Base-by-base conservation (phyloP, 2,888 invertebrate species). In the Lasius platythorax region DNA sequence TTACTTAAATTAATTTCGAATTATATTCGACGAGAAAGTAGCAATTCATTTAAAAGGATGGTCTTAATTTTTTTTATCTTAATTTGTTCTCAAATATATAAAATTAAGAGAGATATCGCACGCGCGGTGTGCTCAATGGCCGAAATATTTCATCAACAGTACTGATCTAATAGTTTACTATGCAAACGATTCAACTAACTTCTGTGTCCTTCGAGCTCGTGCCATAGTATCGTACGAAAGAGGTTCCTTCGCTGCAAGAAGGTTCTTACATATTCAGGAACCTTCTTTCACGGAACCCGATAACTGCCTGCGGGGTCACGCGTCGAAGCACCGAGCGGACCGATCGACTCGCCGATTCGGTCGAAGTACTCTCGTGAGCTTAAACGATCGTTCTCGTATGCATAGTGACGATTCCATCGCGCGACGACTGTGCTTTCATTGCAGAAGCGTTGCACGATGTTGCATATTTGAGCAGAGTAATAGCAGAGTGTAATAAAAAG, bases 181-280 rank as follows among this genome's bases (percentile, higher is more conserved):
- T 82, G 87, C 84, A 88, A 83, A 84, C 82, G 84, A 84, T 78
- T 68, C 78, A 86, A 85, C 85, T 84, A 85, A 89, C 88, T 89
- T 85, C 78, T 83, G 87, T 74, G 74, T 87, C 82, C 84, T 87
- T 87, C 81, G 87, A 87, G 84, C 91, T 92, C 91, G 91, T 91
- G 91, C 88, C 89, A 88, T 88, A 89, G 90, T 91, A 89, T 53
- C 91, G 92, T 92, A 85, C 88, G 88, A 85, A 88, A 88, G 85
- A 91, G 89, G 89, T 89, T 82, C 79, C 85, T 87, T 78, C 50
- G 63, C 43, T 75, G 75, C 63, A 73, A 63, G 73, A 75, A 79
- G 70, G 73, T 81, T 86, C 86, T 85, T 91, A 91, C 91, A 92
- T 92, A 92, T 92, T 92, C 91, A 91, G 90, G 87, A 89, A 87